Evolutionary conservation across 2,113 vertebrate genomes (phyloP).

Genomic region (Burhinus bistriatus): DNA sequence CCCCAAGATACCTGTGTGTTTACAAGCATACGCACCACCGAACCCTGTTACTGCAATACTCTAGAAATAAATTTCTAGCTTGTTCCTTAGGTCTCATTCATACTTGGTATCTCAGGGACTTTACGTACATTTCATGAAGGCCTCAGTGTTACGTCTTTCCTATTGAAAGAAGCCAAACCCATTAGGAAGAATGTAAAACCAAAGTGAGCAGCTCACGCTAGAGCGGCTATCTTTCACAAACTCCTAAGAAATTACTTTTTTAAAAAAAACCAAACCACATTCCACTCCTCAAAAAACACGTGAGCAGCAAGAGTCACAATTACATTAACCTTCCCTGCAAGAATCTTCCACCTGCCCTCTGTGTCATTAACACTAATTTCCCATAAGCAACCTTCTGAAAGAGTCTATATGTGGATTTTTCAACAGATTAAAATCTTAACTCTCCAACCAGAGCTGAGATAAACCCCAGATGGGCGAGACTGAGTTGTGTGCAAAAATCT

Average conservation of each 20-base stretch:
- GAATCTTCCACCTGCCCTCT: neutral
- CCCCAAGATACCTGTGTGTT: neutral
- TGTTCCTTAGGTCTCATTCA: neutral
- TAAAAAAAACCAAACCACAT: neutral
- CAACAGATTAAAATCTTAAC: conserved; percentile 34
- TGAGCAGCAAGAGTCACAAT: neutral
- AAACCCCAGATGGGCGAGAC: neutral
- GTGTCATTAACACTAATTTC: conserved; percentile 3
- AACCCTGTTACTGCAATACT: neutral
- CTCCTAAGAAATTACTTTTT: neutral
- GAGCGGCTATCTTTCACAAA: neutral
- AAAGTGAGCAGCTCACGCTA: neutral
- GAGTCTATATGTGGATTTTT: conserved; percentile 1
- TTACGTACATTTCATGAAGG: neutral
- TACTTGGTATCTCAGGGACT: neutral
- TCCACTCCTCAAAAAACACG: neutral
- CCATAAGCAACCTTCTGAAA: neutral
- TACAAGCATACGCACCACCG: neutral
- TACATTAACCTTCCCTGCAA: neutral
- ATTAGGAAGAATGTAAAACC: neutral
- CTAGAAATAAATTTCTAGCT: neutral
- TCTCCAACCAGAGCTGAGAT: neutral
- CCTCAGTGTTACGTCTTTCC: neutral
- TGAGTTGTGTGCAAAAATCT: conserved; percentile 9
- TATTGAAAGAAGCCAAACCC: neutral